Evolutionary conservation across 2,797 vertebrate genomes (phyloP).

Genomic region (Paedocypris micromegethes): DNA sequence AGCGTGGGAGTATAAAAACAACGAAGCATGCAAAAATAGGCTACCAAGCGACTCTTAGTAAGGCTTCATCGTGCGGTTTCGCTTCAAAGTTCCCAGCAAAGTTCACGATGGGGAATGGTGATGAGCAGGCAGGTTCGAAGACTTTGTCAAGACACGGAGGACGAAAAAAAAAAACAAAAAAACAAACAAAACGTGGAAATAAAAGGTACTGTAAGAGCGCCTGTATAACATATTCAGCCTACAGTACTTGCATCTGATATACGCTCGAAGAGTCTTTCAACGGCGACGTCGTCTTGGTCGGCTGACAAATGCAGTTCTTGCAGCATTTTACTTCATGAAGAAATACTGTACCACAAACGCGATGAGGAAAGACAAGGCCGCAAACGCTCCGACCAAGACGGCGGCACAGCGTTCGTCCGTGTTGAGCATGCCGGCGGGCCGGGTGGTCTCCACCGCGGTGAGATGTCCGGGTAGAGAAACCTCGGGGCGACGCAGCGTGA

Average conservation of each 20-base stretch:
- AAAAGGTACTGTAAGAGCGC: slow-evolving; percentile 43
- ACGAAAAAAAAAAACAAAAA: not conserved
- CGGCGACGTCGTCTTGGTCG: slow-evolving; percentile 26
- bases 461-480: slow-evolving; percentile 66
- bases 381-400: slow-evolving; percentile 87
- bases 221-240: slow-evolving; percentile 76
- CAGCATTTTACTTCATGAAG: slow-evolving; percentile 91
- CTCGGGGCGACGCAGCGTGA: slow-evolving; percentile 78
- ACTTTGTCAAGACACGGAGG: slow-evolving; percentile 50
- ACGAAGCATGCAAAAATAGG: slow-evolving; percentile 69
- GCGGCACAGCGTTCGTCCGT: slow-evolving; percentile 93
- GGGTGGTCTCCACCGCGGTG: slow-evolving; percentile 62
- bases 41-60: slow-evolving; percentile 62
- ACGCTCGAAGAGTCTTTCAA: slow-evolving; percentile 68
- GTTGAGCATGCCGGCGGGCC: slow-evolving; percentile 75
- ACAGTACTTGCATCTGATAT: slow-evolving; percentile 78
- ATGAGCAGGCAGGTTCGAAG: slow-evolving; percentile 63
- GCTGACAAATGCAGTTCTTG: slow-evolving; percentile 4
- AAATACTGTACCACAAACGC: slow-evolving; percentile 97
- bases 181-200: slow-evolving; percentile 48
- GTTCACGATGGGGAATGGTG: slow-evolving; percentile 44
- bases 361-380: slow-evolving; percentile 87
- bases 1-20: slow-evolving; percentile 61
- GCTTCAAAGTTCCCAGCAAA: slow-evolving; percentile 72
- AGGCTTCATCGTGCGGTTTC: slow-evolving; percentile 74